A percentile compares a stretch with the other conserved stretches of the same genome.
phyloP scores from a whole-genome alignment of 2,113 vertebrate genomes.

The cattle (Bos taurus) region DNA sequence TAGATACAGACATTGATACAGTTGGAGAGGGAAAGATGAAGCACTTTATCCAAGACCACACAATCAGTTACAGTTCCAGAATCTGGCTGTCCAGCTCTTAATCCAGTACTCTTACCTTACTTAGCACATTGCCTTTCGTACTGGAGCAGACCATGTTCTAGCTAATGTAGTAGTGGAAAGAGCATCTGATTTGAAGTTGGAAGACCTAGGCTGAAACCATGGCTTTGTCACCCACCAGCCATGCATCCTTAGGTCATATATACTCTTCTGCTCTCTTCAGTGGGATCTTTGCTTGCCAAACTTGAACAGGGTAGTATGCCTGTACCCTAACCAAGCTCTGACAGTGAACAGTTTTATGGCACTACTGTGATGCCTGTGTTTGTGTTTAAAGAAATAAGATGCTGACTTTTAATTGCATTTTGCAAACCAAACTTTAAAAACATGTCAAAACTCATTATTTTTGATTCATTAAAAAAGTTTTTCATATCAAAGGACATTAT shows the following conservation, averaged over 20 bases:
- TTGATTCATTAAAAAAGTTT: not conserved
- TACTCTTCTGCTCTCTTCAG: not conserved
- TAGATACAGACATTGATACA: not conserved
- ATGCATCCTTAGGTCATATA: not conserved
- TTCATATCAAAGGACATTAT: not conserved
- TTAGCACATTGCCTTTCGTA: not conserved
- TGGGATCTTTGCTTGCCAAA: not conserved
- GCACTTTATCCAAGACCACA: not conserved
- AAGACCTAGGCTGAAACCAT: not conserved
- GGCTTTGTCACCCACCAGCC: not conserved
- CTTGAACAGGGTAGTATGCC: not conserved
- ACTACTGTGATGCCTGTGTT: not conserved
- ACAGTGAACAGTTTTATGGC: not conserved
- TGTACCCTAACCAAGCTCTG: not conserved
- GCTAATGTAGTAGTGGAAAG: not conserved
- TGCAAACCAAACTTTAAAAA: constrained; percentile 5
- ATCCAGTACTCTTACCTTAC: not conserved
- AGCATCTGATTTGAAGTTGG: not conserved
- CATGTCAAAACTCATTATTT: not conserved
- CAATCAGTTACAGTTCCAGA: not conserved
- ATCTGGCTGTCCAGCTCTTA: not conserved
- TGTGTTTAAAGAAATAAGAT: not conserved
- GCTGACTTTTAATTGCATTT: not conserved
- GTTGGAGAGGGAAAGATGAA: not conserved
- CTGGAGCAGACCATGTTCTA: not conserved